A percentile compares a stretch with the other conserved stretches of the same genome.
Evolutionary conservation across 1,140 invertebrate genomes (phyloP).

Genomic region (Panulirus ornatus): DNA sequence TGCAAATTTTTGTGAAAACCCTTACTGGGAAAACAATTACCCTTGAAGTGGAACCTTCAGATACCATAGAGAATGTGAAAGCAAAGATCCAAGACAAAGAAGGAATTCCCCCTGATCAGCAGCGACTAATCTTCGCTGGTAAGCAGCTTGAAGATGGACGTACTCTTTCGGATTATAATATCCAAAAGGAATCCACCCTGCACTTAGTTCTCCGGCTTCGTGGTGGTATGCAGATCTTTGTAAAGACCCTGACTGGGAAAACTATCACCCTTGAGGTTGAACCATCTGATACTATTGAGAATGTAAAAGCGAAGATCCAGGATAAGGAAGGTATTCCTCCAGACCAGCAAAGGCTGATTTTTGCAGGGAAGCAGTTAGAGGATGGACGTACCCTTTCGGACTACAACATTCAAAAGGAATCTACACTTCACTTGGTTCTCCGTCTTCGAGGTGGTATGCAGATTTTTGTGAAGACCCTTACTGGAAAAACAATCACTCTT

Average conservation of each 20-base stretch:
- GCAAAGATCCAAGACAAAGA: constrained; percentile 42
- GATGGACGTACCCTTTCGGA: constrained; percentile 24
- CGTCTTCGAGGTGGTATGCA: constrained; percentile 31
- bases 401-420: constrained; percentile 43
- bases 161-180: constrained; percentile 19
- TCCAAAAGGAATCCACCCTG: constrained; percentile 29
- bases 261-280: constrained; percentile 29
- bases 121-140: constrained; percentile 37
- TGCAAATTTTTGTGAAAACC: constrained; percentile 42
- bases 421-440: constrained; percentile 26
- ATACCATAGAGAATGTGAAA: constrained; percentile 33
- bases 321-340: constrained; percentile 36
- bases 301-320: constrained; percentile 34
- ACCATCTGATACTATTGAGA: constrained; percentile 27
- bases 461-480: constrained; percentile 28
- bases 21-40: constrained; percentile 34
- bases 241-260: constrained; percentile 27
- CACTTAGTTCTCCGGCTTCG: background rate
- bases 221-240: constrained; percentile 40
- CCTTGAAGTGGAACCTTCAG: constrained; percentile 22
- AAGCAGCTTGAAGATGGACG: constrained; percentile 32
- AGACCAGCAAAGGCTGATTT: constrained; percentile 43
- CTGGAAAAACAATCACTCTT: constrained; percentile 22
- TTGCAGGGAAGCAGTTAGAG: constrained; percentile 29
- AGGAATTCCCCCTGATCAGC: constrained; percentile 25